Evolutionary conservation across 1,140 invertebrate genomes (phyloP).

Genomic region (Hesperophylax magnus): DNA sequence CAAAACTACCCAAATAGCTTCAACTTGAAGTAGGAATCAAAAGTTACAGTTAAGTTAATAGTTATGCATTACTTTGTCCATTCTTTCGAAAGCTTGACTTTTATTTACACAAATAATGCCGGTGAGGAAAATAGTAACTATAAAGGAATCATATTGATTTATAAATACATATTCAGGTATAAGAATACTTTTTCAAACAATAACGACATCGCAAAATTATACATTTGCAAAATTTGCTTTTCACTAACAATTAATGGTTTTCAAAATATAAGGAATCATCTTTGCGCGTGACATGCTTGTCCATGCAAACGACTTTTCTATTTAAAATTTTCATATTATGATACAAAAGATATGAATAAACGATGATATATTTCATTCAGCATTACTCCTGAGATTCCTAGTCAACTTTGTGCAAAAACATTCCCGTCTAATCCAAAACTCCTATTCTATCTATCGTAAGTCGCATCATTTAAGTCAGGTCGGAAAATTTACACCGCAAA

Average conservation of each 20-base stretch:
- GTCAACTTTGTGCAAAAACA: conserved; percentile 38
- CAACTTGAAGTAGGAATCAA: conserved; percentile 46
- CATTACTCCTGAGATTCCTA: conserved; percentile 35
- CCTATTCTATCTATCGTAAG: conserved; percentile 53
- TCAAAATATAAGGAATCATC: conserved; percentile 29
- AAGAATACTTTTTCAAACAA: conserved; percentile 44
- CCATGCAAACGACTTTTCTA: too few relatives aligned
- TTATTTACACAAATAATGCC: conserved; percentile 30
- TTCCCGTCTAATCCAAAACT: conserved; percentile 51
- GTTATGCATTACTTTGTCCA: conserved; percentile 32
- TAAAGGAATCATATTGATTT: conserved; percentile 36
- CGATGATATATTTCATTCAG: conserved; percentile 49
- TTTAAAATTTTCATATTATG: conserved; percentile 7
- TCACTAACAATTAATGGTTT: conserved; percentile 14
- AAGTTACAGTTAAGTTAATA: conserved; percentile 33
- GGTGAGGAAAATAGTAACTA: conserved; percentile 37
- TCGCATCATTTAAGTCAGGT: conserved; percentile 15
- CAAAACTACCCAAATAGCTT: conserved; percentile 37
- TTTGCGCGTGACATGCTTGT: not conserved
- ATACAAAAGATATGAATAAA: conserved; percentile 55
- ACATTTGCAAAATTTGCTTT: conserved; percentile 14
- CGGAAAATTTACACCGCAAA: not conserved
- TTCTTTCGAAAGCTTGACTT: conserved; percentile 38
- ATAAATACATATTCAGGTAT: conserved; percentile 39
- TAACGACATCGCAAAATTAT: conserved; percentile 33